A percentile compares a stretch with the other conserved stretches of the same genome.
Evolutionary conservation across 1,140 invertebrate genomes (phyloP).

Genomic region (Drosophila pseudoananassae): DNA sequence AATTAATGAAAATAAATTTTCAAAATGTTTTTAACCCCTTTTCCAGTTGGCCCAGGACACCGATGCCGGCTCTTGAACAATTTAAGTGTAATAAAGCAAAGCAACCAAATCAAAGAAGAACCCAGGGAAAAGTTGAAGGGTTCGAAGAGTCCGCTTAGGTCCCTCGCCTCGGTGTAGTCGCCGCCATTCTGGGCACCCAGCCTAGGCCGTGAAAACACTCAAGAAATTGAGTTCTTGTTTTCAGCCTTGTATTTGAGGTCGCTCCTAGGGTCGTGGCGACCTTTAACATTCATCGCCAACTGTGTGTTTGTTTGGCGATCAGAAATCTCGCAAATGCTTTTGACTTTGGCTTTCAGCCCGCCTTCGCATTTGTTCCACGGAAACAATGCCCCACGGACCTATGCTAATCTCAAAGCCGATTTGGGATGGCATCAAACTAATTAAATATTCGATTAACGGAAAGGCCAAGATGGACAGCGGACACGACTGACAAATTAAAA

Average conservation of each 20-base stretch:
- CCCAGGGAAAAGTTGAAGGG: slow-evolving; percentile 46
- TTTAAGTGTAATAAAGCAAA: slow-evolving; percentile 76
- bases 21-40: slow-evolving; percentile 78
- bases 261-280: slow-evolving; percentile 22
- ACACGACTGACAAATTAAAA: slow-evolving; percentile 52
- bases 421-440: slow-evolving; percentile 69
- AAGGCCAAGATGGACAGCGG: slow-evolving; percentile 12
- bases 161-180: neutral
- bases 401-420: slow-evolving; percentile 62
- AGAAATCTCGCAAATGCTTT: slow-evolving; percentile 51
- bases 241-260: slow-evolving; percentile 76
- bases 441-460: slow-evolving; percentile 75
- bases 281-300: slow-evolving; percentile 22
- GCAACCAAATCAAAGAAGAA: slow-evolving; percentile 17
- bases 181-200: slow-evolving; percentile 15
- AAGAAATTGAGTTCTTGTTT: slow-evolving; percentile 79
- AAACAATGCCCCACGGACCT: slow-evolving; percentile 25
- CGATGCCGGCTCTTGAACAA: slow-evolving; percentile 72
- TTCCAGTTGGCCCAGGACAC: slow-evolving; percentile 1
- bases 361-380: neutral
- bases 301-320: slow-evolving; percentile 39
- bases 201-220: slow-evolving; percentile 64
- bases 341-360: slow-evolving; percentile 18
- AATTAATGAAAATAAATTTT: slow-evolving; percentile 83
- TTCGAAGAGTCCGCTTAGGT: neutral